A percentile compares a stretch with the other conserved stretches of the same genome.
phyloP scores from a whole-genome alignment of 2,888 invertebrate genomes.

The Drosophila anomelani region DNA sequence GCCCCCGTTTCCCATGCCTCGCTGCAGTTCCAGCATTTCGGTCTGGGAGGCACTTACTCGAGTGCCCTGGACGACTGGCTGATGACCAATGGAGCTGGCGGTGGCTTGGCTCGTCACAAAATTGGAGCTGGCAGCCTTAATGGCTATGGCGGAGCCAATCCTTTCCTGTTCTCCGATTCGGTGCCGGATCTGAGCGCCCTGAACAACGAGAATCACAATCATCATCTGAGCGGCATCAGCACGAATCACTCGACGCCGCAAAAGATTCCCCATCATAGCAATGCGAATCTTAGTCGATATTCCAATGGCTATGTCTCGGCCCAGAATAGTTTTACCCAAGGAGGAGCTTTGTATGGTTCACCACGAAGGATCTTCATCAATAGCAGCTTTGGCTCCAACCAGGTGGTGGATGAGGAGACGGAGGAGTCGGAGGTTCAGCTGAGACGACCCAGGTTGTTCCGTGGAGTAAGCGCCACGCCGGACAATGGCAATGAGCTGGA shows the following conservation, averaged over 20 bases:
- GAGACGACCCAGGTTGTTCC: constrained; percentile 79
- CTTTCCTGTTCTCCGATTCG: constrained; percentile 84
- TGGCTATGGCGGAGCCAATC: constrained; percentile 83
- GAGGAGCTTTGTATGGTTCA: constrained; percentile 80
- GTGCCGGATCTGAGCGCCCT: constrained; percentile 84
- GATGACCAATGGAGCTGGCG: constrained; percentile 83
- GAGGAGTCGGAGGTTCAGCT: constrained; percentile 83
- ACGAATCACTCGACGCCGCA: constrained; percentile 85
- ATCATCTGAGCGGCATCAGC: constrained; percentile 81
- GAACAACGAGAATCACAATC: constrained; percentile 83
- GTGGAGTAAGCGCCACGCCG: constrained; percentile 74
- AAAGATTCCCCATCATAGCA: constrained; percentile 83
- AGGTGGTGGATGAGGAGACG: constrained; percentile 83
- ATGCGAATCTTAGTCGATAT: constrained; percentile 81
- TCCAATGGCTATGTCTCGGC: constrained; percentile 83
- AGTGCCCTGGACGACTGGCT: constrained; percentile 86
- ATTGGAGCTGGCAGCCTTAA: constrained; percentile 82
- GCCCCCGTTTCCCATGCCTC: constrained; percentile 84
- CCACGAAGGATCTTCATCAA: constrained; percentile 83
- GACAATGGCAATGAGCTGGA: constrained; percentile 84
- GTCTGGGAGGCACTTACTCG: constrained; percentile 85
- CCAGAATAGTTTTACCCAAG: constrained; percentile 82
- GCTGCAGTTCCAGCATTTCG: constrained; percentile 83
- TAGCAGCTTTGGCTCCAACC: constrained; percentile 83
- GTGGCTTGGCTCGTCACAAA: constrained; percentile 84